Evolutionary conservation across 1,140 invertebrate species (phyloP).

Genomic region (Drosophila dunni): DNA sequence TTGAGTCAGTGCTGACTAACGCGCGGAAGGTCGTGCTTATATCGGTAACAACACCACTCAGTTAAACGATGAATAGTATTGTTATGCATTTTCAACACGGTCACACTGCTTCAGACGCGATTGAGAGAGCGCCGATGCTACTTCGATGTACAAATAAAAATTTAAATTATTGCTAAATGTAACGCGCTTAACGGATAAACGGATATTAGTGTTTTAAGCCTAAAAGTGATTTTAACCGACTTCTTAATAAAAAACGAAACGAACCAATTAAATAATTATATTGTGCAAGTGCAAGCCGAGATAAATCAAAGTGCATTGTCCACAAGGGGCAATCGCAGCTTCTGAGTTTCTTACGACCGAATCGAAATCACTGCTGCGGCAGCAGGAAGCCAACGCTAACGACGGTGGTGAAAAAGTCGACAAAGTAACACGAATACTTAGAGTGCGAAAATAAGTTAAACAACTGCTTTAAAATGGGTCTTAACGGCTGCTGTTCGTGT

Average conservation of each 20-base stretch:
- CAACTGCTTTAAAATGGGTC: constrained; percentile 85
- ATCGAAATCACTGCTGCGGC: constrained; percentile 33
- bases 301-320: constrained; percentile 38
- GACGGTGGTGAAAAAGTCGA: constrained; percentile 60
- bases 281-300: constrained; percentile 26
- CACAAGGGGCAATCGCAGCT: constrained; percentile 44
- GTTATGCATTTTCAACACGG: neutral
- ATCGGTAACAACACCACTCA: neutral
- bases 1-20: constrained; percentile 16
- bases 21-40: neutral
- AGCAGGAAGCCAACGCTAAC: constrained; percentile 33
- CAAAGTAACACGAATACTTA: constrained; percentile 37
- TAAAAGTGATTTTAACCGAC: constrained; percentile 33
- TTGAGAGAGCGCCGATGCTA: constrained; percentile 58
- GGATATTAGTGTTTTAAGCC: constrained; percentile 44
- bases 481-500: constrained; percentile 88
- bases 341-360: constrained; percentile 31
- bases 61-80: constrained; percentile 7
- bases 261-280: constrained; percentile 8
- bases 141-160: constrained; percentile 61
- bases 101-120: constrained; percentile 42
- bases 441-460: constrained; percentile 16
- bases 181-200: constrained; percentile 54
- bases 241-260: constrained; percentile 1
- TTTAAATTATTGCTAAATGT: constrained; percentile 64